Evolutionary conservation across 2,888 invertebrate species (phyloP).

Genomic region (Pycnomerus fuliginosus): DNA sequence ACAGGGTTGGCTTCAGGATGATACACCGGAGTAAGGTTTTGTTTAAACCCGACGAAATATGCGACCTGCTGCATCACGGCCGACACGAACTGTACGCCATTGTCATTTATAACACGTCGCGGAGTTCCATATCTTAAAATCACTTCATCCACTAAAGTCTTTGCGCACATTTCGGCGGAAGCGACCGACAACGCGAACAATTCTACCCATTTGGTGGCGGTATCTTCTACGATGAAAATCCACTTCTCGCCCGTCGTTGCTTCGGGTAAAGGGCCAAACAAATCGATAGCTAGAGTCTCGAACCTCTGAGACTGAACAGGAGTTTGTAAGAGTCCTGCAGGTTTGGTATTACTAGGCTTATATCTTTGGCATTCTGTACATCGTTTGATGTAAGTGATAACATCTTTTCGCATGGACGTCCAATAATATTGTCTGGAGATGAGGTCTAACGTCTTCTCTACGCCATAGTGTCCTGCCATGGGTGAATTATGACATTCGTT

Average conservation of each 20-base stretch:
- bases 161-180: conserved; percentile 27
- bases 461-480: conserved; percentile 31
- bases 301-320: conserved; percentile 26
- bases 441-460: conserved; percentile 15
- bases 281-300: conserved; percentile 29
- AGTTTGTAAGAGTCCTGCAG: conserved; percentile 24
- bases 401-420: conserved; percentile 19
- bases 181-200: conserved; percentile 16
- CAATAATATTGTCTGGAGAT: conserved; percentile 25
- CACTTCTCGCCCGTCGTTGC: conserved; percentile 4
- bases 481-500: conserved; percentile 27
- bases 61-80: conserved; percentile 37
- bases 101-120: conserved; percentile 38
- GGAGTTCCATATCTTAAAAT: conserved; percentile 39
- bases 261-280: conserved; percentile 31
- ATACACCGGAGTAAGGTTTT: conserved; percentile 31
- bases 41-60: conserved; percentile 33
- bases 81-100: conserved; percentile 39
- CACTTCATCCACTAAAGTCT: conserved; percentile 27
- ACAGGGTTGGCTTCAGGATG: conserved; percentile 24
- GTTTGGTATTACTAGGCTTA: conserved; percentile 21
- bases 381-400: conserved; percentile 14
- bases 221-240: conserved; percentile 17
- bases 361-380: conserved; percentile 20
- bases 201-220: conserved; percentile 9